Base-by-base conservation (phyloP, 37 sponge, comb jelly and placozoan species). In the Halichondria panicea region DNA sequence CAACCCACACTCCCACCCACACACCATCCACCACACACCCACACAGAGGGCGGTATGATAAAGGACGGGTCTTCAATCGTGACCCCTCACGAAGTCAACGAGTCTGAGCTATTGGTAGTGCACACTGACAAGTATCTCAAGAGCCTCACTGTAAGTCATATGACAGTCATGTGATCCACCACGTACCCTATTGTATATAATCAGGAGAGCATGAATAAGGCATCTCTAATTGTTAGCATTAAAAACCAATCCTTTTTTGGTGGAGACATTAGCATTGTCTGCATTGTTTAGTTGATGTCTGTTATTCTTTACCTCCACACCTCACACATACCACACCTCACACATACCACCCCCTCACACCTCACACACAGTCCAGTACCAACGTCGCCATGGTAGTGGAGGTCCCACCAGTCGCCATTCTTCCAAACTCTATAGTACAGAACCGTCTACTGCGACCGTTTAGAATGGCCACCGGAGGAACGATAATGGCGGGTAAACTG, bases 331-430 rank as follows among this genome's bases (percentile, higher is more conserved):
- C 60, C 7, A 21, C 7, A 21, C 7, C 25, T n/a, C 60, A 25
- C 60, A 24, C 60, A 24, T 21, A 12, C 25, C 27, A n/a, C 60
- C 7, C 60, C 60, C 60, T n/a, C 27, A 12, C 60, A 24, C 25
- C 60, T 7, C 6, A 7, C 25, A 12, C 24, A 58, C 60, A 91
- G 89, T 59, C 42, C 8, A 89, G 89, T 53, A 30, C 52, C 52
- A 94, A 79, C 36, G 95, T 94, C 22, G 95, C 95, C 11, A 70
- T 69, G 60, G 83, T 91, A 12, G 70, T 85, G 36, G 95, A 94
- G 64, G 89, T 94, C 15, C 92, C 92, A 1, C 85, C 85, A 1
- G 74, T 94, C 27, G 92, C 95, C 28, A 22, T 86, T 0, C 50
- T 94, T 2, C 92, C 92, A 22, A 91, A 91, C 75, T 59, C 38